Conservation (phyloP, 2,797 vertebrate genomes). For the Micromesistius poutassou region DNA sequence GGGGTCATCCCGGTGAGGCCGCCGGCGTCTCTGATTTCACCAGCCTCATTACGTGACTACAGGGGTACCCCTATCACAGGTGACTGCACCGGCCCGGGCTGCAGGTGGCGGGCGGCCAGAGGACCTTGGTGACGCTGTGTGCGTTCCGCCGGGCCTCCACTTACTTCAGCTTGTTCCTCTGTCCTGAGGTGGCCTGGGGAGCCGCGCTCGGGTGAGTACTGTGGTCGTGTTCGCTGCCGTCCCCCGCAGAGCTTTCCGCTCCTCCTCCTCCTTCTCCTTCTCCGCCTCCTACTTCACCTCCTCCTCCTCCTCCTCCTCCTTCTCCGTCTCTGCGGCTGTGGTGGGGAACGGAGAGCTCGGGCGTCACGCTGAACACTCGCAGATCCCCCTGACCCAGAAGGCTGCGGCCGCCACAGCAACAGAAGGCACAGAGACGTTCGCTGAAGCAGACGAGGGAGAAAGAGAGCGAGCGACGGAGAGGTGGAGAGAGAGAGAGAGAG, state of each 20-base stretch:
- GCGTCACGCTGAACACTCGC: conserved; percentile 82
- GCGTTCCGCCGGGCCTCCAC: conserved; percentile 27
- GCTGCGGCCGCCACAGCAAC: conserved; percentile 93
- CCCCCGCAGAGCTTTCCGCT: conserved; percentile 56
- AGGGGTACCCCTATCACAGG: conserved; percentile 25
- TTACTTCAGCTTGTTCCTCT: conserved; percentile 67
- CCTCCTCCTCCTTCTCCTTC: conserved; percentile 34
- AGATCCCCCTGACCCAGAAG: conserved; percentile 96
- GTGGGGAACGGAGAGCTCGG: conserved; percentile 71
- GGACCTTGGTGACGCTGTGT: conserved; percentile 21
- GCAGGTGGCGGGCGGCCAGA: conserved; percentile 12
- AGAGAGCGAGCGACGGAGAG: conserved; percentile 29
- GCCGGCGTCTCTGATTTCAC: conserved; percentile 12
- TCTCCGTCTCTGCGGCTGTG: conserved; percentile 30
- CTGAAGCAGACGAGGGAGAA: conserved; percentile 55
- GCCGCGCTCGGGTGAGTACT: conserved; percentile 60
- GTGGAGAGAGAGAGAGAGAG: conserved; percentile 32
- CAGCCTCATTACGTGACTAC: conserved; percentile 28
- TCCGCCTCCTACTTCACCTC: background rate
- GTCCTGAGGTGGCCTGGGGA: conserved; percentile 68
- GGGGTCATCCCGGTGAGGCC: conserved; percentile 8
- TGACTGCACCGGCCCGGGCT: conserved; percentile 14
- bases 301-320: background rate
- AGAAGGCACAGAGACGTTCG: conserved; percentile 94
- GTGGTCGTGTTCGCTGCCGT: conserved; percentile 70